phyloP scores from a whole-genome alignment of 2,797 vertebrate genomes.

The Merluccius polli region DNA sequence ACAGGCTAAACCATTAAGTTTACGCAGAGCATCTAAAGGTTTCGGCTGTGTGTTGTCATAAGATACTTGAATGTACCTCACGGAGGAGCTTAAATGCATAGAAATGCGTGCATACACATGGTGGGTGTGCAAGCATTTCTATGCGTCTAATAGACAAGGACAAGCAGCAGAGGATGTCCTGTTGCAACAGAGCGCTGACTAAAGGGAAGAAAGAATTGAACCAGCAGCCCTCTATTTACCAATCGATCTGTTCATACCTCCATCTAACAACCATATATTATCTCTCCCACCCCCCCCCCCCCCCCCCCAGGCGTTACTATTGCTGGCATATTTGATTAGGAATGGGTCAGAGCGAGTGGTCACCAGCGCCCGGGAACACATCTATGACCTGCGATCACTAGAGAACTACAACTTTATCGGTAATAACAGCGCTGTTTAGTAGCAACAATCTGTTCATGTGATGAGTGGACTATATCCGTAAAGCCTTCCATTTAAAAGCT shows the following conservation, averaged over 20 bases:
- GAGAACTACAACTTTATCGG: constrained; percentile 99
- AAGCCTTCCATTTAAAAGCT: neutral
- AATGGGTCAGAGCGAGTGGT: constrained; percentile 98
- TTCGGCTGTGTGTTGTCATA: neutral
- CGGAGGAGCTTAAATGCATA: too few species aligned
- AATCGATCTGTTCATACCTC: neutral
- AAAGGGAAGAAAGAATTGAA: neutral
- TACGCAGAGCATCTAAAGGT: neutral
- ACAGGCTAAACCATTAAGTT: neutral
- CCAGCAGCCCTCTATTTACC: neutral
- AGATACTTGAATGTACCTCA: neutral
- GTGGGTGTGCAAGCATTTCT: too few species aligned
- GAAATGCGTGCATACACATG: too few species aligned
- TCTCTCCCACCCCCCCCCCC: neutral
- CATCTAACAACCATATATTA: neutral
- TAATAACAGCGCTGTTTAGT: constrained; percentile 67
- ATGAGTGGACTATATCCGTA: neutral
- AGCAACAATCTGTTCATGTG: neutral
- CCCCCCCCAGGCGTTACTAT: constrained; percentile 82
- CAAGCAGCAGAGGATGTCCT: neutral
- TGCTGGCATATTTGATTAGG: constrained; percentile 98
- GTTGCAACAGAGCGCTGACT: neutral
- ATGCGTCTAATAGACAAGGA: neutral
- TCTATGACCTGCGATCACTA: constrained; percentile 98
- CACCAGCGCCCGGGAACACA: constrained; percentile 98